phyloP scores from a whole-genome alignment of 2,113 vertebrate species.

The Sapayoa aenigma region DNA sequence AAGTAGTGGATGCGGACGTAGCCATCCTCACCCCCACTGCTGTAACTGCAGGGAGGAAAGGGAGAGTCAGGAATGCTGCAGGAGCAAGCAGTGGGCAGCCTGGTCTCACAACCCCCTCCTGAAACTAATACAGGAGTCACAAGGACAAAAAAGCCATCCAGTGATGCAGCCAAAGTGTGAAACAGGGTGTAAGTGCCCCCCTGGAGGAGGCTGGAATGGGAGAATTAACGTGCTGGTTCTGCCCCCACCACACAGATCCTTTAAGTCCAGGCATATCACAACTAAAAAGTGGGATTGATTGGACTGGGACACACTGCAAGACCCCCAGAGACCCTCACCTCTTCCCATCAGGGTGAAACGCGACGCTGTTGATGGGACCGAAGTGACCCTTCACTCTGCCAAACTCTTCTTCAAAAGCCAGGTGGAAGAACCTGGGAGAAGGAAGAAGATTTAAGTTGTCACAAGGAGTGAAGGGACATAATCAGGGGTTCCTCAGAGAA shows the following conservation, averaged over 20 bases:
- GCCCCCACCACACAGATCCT: accelerated
- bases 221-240: background rate
- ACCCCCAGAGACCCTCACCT: constrained; percentile 74
- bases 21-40: constrained; percentile 95
- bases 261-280: accelerated
- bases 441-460: too few relatives aligned
- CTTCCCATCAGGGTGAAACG: constrained; percentile 96
- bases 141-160: too few relatives aligned
- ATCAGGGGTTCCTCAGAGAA: too few relatives aligned
- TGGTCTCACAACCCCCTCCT: background rate
- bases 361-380: constrained; percentile 96
- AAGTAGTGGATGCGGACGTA: constrained; percentile 97
- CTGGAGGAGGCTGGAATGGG: background rate
- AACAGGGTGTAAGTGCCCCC: accelerated
- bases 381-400: constrained; percentile 98
- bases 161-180: accelerated
- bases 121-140: background rate
- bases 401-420: constrained; percentile 96
- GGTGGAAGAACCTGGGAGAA: constrained; percentile 89
- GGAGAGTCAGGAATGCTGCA: background rate
- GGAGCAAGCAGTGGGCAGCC: background rate
- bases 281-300: background rate
- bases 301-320: accelerated
- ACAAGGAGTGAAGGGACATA: background rate
- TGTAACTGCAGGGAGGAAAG: constrained; percentile 81